Percentiles rank a stretch among this genome's conserved stretches.
Evolutionary conservation across 92 coral and sea anemone genomes (phyloP).

Genomic region (Diadumene lineata): DNA sequence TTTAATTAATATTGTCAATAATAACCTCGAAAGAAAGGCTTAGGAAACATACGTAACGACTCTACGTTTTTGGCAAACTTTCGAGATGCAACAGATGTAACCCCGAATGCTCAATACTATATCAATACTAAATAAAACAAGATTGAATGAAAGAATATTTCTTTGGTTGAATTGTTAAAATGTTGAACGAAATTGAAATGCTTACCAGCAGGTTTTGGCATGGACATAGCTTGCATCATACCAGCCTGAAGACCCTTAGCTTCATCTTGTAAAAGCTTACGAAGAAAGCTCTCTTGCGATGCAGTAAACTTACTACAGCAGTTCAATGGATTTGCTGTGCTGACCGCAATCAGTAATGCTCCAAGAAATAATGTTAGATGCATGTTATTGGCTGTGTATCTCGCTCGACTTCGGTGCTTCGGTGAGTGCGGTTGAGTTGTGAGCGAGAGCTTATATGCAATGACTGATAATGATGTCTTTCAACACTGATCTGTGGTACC

Average conservation of each 20-base stretch:
- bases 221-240: constrained; percentile 46
- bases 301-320: constrained; percentile 9
- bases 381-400: background rate
- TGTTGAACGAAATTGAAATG: too few species aligned
- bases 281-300: constrained; percentile 27
- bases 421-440: background rate
- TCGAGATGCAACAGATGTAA: too few species aligned
- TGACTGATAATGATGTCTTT: background rate
- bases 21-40: background rate
- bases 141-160: too few species aligned
- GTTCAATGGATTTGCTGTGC: background rate
- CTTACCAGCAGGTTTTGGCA: background rate
- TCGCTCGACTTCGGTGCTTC: background rate
- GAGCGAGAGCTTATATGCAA: background rate
- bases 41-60: background rate
- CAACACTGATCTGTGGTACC: background rate
- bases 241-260: constrained; percentile 51
- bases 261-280: constrained; percentile 40
- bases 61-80: too few species aligned
- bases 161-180: too few species aligned
- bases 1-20: background rate
- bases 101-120: too few species aligned
- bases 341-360: background rate
- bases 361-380: background rate
- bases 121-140: too few species aligned